Conservation (phyloP, 2,888 invertebrate species). For the Athrips mouffetella region DNA sequence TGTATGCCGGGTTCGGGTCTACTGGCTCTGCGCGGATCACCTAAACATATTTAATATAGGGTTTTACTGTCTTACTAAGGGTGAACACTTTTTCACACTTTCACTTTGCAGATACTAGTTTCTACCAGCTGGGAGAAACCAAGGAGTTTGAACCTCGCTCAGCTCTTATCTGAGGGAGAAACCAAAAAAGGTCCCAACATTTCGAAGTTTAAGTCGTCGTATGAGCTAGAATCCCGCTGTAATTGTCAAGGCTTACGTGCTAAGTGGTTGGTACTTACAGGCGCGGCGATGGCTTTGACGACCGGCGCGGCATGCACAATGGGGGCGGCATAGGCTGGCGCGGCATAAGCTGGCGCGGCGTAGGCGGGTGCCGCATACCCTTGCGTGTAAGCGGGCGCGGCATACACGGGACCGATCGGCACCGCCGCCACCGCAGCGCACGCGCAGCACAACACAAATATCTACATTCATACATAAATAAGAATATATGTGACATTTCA, state of each 20-base stretch:
- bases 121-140: too few species aligned
- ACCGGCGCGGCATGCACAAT: conserved; percentile 28
- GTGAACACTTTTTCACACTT: too few species aligned
- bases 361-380: conserved; percentile 5
- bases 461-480: conserved; percentile 30
- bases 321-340: conserved; percentile 20
- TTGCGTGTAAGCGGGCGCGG: conserved; percentile 11
- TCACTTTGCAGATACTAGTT: too few species aligned
- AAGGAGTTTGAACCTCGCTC: too few species aligned
- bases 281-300: conserved; percentile 41
- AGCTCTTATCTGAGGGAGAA: too few species aligned
- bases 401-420: conserved; percentile 36
- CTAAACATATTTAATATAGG: conserved; percentile 29
- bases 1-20: conserved; percentile 75
- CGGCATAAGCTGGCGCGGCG: conserved; percentile 15
- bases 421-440: conserved; percentile 55
- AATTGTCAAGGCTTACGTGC: neutral
- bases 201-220: too few species aligned
- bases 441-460: conserved; percentile 62
- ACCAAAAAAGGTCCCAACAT: too few species aligned
- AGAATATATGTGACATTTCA: conserved; percentile 4
- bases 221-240: too few species aligned
- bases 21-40: conserved; percentile 66
- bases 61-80: too few species aligned
- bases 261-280: conserved; percentile 32